Evolutionary conservation across 2,113 vertebrate species (phyloP).

Genomic region (Bombycilla garrulus): DNA sequence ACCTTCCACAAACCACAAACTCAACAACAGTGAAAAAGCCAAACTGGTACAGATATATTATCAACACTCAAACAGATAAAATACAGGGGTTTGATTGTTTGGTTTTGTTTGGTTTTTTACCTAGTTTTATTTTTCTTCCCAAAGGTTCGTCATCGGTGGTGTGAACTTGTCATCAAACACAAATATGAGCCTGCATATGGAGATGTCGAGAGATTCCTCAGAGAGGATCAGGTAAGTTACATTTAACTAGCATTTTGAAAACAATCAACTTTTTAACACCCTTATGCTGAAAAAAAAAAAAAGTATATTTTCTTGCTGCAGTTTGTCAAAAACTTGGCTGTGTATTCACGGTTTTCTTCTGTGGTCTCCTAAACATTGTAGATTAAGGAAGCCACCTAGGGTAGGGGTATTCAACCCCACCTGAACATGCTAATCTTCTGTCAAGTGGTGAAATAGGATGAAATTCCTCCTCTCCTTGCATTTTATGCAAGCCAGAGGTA

Average conservation of each 20-base stretch:
- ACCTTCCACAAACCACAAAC: neutral
- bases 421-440: neutral
- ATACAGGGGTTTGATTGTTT: neutral
- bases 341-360: neutral
- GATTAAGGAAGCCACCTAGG: neutral
- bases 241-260: neutral
- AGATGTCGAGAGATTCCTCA: slow-evolving; percentile 85
- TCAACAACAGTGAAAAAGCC: neutral
- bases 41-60: neutral
- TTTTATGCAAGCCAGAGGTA: neutral
- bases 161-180: slow-evolving; percentile 91
- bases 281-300: neutral
- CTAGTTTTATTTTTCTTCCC: neutral
- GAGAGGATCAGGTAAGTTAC: slow-evolving; percentile 84
- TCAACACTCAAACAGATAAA: neutral
- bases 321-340: neutral
- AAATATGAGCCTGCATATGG: slow-evolving; percentile 75
- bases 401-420: neutral
- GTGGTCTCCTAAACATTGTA: neutral
- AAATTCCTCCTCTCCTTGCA: neutral
- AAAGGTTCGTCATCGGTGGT: slow-evolving; percentile 95
- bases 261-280: neutral
- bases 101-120: neutral
- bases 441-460: neutral
- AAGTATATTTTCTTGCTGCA: neutral